Conservation (phyloP, 2,797 vertebrate species). For the Darevskia nairensis region DNA sequence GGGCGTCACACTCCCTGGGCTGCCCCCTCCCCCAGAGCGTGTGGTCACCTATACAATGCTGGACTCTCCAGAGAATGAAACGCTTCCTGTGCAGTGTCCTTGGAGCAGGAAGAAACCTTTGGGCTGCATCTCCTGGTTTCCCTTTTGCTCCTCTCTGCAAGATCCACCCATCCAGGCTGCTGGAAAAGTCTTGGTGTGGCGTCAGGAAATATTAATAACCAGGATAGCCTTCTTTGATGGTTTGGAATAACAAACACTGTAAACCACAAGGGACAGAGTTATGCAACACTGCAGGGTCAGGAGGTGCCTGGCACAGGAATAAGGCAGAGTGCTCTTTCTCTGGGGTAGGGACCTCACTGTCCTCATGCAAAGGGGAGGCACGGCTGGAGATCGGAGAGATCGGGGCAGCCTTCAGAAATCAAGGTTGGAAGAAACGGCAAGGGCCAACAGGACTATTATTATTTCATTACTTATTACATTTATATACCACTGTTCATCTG, state of each 20-base stretch:
- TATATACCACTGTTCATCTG: no score
- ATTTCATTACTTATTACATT: no score
- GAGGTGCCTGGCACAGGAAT: neutral
- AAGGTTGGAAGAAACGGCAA: no score
- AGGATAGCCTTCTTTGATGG: neutral
- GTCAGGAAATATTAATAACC: constrained; percentile 38
- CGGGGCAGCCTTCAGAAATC: no score
- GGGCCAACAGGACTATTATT: no score
- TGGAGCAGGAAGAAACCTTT: neutral
- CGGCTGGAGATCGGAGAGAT: neutral
- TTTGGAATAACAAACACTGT: neutral
- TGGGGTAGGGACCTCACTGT: no score
- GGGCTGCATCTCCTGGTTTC: neutral
- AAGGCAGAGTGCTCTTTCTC: no score
- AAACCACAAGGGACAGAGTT: neutral
- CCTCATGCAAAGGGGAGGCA: no score
- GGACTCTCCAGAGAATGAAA: neutral
- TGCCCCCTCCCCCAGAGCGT: no score
- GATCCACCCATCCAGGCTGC: neutral
- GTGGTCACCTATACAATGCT: neutral
- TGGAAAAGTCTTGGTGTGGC: constrained; percentile 27
- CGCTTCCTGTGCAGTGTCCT: no score
- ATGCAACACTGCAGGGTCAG: neutral
- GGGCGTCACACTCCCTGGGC: no score
- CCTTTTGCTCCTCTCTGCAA: neutral